phyloP scores from a whole-genome alignment of 2,888 invertebrate species.

The Xestia c-nigrum region DNA sequence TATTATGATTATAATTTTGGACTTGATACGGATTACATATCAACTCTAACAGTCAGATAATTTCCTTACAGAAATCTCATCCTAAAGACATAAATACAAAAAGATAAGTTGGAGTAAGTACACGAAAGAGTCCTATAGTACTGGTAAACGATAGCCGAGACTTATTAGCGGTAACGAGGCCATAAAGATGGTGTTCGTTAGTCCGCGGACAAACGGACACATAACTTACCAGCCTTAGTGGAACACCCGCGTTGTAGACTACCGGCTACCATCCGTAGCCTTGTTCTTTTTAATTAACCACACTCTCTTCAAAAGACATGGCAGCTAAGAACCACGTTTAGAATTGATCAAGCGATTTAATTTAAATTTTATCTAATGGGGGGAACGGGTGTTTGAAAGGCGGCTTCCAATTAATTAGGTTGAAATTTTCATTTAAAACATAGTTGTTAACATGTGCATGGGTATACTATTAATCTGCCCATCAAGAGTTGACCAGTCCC shows the following conservation, averaged over 20 bases:
- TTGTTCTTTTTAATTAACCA: conserved; percentile 48
- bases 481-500: conserved; percentile 31
- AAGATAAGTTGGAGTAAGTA: conserved; percentile 36
- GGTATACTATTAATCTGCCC: not conserved
- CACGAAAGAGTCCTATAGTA: conserved; percentile 31
- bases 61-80: not conserved
- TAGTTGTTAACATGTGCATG: not conserved
- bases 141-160: conserved; percentile 53
- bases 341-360: conserved; percentile 17
- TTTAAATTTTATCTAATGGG: conserved; percentile 18
- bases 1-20: not conserved
- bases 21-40: not conserved
- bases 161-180: conserved; percentile 78
- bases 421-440: too few relatives aligned
- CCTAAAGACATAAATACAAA: not conserved
- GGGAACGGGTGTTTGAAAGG: not conserved
- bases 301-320: conserved; percentile 37
- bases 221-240: conserved; percentile 64
- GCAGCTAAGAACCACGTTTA: not conserved
- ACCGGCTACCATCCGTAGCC: conserved; percentile 50
- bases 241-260: conserved; percentile 77
- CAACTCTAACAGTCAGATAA: conserved; percentile 3
- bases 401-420: not conserved
- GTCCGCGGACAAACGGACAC: conserved; percentile 61
- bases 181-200: conserved; percentile 66